A percentile compares a stretch with the other conserved stretches of the same genome.
These are phyloP conservation scores for Balanococcus diminutus DNA, from an alignment of 2,888 invertebrate species.

Conservation along the genomic window DNA sequence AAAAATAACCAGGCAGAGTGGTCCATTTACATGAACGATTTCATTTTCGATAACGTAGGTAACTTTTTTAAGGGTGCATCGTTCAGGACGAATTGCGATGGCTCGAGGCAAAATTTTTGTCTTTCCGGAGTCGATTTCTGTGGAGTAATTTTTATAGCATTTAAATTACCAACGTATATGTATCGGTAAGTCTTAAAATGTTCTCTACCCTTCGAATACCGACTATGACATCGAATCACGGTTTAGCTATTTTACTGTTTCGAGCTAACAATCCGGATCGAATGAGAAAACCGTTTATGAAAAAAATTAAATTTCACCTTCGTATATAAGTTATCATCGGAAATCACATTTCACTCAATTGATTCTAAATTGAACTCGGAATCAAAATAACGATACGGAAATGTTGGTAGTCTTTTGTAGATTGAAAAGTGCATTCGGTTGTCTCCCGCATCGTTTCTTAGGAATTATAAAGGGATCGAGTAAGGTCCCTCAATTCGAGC, in stretches of 20 bases:
- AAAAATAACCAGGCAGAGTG: background rate
- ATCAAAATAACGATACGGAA: conserved; percentile 22
- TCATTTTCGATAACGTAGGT: no score
- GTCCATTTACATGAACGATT: background rate
- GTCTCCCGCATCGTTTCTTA: background rate
- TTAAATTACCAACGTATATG: background rate
- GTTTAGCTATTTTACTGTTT: background rate
- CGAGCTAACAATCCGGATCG: background rate
- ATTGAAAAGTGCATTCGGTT: conserved; percentile 13
- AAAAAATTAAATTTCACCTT: conserved; percentile 25
- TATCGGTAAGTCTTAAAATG: background rate
- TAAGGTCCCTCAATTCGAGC: background rate
- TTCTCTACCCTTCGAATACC: background rate
- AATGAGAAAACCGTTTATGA: background rate
- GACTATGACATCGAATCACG: background rate
- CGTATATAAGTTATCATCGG: background rate
- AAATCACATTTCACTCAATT: conserved; percentile 39
- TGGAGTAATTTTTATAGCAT: background rate
- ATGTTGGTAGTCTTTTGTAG: background rate
- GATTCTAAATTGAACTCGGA: conserved; percentile 43
- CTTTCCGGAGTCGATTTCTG: background rate
- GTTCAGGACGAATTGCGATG: background rate
- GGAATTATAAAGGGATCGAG: conserved; percentile 24
- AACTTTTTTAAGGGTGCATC: background rate
- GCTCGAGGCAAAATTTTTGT: background rate